Evolutionary conservation across 1,140 invertebrate species (phyloP), one percentile per base, ranked within the genome.

Genomic region (Spodoptera litura): DNA sequence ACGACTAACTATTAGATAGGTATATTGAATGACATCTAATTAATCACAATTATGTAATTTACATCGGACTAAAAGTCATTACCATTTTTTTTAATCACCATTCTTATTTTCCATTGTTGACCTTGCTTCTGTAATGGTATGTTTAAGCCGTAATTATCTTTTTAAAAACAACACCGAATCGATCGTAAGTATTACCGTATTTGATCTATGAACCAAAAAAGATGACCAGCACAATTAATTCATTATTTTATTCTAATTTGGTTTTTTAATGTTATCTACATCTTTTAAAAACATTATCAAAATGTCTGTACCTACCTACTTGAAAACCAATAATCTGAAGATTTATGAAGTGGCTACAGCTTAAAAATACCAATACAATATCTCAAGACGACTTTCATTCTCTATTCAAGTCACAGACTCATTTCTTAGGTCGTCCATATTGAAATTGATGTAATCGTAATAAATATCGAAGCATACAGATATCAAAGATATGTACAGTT

Each of bases 401-500:
- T 20, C 13, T 31, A 70, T 70, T 53, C 64, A 59, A 75, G 73
- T 55, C 59, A 20, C n/a, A 44, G 71, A 64, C 59, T 75, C 53
- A 38, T 53, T 53, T 64, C 38, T 75, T 75, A 53, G 71, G 71
- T 73, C 44, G 59, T 75, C 44, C 55, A 64, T 75, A 35, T 75
- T 52, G 25, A 15, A 25, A 77, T 61, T 49, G n/a, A 64, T 53
- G 73, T 38, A 64, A 76, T 52, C 49, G 20, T 56, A 73, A 66
- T 74, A 66, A 73, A 66, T 74, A 56, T 51, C 20, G 38, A 74
- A 79, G 71, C 66, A 75, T 55, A 62, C 70, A 55, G 66, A 52
- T 55, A 68, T 75, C 27, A 52, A 74, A 82, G 82, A 86, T 85
- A 85, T 88, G 82, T 85, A 88, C 85, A 88, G 31, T 76, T 52